Evolutionary conservation across 2,888 invertebrate genomes (phyloP).

Genomic region (Luperina testacea): DNA sequence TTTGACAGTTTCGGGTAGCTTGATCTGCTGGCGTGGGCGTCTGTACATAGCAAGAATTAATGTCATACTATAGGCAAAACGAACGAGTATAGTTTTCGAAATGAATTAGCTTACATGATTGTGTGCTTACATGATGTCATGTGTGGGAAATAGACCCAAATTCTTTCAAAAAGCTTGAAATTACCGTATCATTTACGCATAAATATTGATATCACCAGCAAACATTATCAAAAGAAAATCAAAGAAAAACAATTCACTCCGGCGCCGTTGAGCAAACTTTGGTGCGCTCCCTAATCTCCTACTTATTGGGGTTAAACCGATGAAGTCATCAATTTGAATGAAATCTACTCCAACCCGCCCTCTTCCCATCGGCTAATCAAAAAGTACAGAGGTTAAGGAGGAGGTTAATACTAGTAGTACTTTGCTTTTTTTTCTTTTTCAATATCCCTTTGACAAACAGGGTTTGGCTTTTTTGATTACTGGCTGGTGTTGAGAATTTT

Average conservation of each 20-base stretch:
- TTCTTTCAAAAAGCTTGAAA: not conserved
- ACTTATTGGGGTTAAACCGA: conserved; percentile 85
- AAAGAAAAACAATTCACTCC: conserved; percentile 80
- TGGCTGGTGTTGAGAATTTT: conserved; percentile 6
- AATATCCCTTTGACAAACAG: conserved; percentile 65
- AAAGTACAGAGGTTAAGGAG: conserved; percentile 73
- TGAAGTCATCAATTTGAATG: conserved; percentile 87
- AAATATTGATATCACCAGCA: conserved; percentile 45
- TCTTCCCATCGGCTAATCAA: conserved; percentile 80
- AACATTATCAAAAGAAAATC: conserved; percentile 65
- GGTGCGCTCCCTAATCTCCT: conserved; percentile 78
- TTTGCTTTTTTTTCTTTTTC: conserved; percentile 64
- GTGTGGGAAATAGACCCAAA: not conserved
- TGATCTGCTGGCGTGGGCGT: no score
- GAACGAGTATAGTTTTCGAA: not conserved
- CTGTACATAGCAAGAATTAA: not conserved
- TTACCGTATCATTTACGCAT: not conserved
- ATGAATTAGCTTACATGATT: not conserved
- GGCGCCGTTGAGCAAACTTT: conserved; percentile 79
- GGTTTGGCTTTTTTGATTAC: conserved; percentile 30
- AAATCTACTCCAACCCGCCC: conserved; percentile 76
- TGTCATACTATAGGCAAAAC: no score
- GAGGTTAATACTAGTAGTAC: conserved; percentile 70
- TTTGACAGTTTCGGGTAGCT: no score
- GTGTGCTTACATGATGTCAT: no score